phyloP scores from a whole-genome alignment of 2,113 vertebrate genomes.

The Microcebus ravelobensis region DNA sequence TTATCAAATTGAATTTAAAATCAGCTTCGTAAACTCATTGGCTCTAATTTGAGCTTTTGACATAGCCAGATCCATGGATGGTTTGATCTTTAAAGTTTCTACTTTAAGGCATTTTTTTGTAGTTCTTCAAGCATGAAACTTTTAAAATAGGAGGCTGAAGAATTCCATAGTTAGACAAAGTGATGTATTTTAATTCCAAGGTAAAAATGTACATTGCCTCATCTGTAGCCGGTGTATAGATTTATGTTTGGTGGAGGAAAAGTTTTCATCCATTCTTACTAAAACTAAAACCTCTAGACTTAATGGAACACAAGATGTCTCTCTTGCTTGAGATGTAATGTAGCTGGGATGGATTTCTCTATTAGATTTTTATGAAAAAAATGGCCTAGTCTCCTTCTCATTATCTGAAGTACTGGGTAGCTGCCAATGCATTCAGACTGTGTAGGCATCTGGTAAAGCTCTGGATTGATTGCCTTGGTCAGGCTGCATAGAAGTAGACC shows the following conservation, averaged over 20 bases:
- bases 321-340: slow-evolving; percentile 23
- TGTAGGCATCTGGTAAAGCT: slow-evolving; percentile 38
- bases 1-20: slow-evolving; percentile 18
- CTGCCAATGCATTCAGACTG: slow-evolving; percentile 36
- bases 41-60: background rate
- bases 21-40: background rate
- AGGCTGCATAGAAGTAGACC: slow-evolving; percentile 7
- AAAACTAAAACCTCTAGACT: slow-evolving; percentile 27
- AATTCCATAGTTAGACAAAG: background rate
- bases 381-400: background rate
- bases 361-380: slow-evolving; percentile 19
- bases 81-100: background rate
- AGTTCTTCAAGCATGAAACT: background rate
- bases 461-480: slow-evolving; percentile 25
- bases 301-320: slow-evolving; percentile 56
- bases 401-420: slow-evolving; percentile 29
- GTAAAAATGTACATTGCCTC: background rate
- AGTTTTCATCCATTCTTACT: background rate
- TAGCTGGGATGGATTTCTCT: slow-evolving; percentile 10
- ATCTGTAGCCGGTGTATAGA: background rate
- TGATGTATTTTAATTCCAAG: background rate
- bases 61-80: background rate
- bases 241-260: background rate
- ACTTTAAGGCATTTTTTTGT: background rate
- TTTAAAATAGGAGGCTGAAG: background rate